Base-by-base conservation (phyloP, 2,888 invertebrate genomes). In the Spatulosminthurus flaviceps region DNA sequence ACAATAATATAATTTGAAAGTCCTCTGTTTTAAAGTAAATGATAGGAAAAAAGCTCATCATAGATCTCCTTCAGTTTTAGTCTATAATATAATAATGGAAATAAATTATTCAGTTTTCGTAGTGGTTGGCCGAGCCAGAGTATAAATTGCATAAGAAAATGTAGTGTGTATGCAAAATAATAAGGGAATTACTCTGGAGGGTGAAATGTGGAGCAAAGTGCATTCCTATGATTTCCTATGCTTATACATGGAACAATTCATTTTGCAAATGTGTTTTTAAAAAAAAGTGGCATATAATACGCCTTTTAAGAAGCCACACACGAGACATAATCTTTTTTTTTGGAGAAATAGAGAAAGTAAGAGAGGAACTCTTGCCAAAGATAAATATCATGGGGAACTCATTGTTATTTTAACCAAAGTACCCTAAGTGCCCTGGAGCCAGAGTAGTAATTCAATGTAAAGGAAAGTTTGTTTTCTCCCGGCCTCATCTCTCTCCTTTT, bases 361-460 rank as follows among this genome's bases (percentile, higher is more conserved):
- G 51, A 51, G 51, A 51, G n/a, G 34, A 51, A 51, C 51, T 51
- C 51, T 51, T 51, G 51, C 51, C 34, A n/a, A 51, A 51, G 51
- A 51, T 51, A 51, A 51, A 51, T n/a, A 51, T 51, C 51, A 2
- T 51, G 19, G 16, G 4, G 51, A n/a, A 51, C 16, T 51, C 51
- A 51, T 51, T 51, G 51, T 51, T 51, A 51, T 51, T 51, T 51
- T 51, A 51, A 51, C 51, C 16, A 13, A 51, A 51, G 51, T 51
- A 51, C 51, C n/a, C 51, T 19, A 51, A 51, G n/a, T 2, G 16
- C 51, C 51, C 51, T 51, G 51, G 2, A 51, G 51, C n/a, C 51
- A 51, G 4, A n/a, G 16, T 51, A 51, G 51, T 51, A 51, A 51
- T 51, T 51, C 51, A 13, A 19, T 51, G 51, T 51, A 51, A 51